phyloP scores from a whole-genome alignment of 2,113 vertebrate species.

The Erythrolamprus reginae region DNA sequence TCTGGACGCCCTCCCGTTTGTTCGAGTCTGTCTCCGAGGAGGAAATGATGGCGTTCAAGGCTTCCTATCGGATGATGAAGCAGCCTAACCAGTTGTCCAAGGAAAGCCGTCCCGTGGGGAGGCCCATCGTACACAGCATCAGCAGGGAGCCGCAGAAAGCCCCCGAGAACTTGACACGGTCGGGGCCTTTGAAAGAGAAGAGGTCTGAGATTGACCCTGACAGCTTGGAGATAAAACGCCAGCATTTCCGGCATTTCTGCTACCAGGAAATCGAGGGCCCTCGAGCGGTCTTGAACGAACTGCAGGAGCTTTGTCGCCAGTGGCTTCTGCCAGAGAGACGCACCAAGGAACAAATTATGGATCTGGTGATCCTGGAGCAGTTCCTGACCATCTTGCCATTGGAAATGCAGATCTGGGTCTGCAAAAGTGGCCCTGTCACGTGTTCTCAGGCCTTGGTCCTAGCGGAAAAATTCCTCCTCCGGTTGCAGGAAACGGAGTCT shows the following conservation, averaged over 20 bases:
- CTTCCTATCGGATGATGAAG: not conserved
- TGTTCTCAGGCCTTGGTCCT: constrained; percentile 57
- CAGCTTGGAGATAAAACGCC: constrained; percentile 47
- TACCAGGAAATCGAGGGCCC: constrained; percentile 63
- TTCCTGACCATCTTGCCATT: constrained; percentile 61
- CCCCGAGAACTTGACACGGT: not conserved
- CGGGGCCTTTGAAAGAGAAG: not conserved
- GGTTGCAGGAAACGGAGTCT: not conserved
- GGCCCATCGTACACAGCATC: not conserved
- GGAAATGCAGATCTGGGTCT: constrained; percentile 62
- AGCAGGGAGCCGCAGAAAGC: not conserved
- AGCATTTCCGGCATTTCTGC: constrained; percentile 58
- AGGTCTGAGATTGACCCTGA: not conserved
- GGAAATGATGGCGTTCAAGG: constrained; percentile 2
- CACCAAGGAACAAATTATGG: constrained; percentile 62
- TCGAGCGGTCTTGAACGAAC: constrained; percentile 53
- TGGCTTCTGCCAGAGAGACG: constrained; percentile 61
- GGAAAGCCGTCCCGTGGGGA: not conserved
- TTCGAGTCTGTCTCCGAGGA: not conserved
- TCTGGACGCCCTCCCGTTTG: not conserved
- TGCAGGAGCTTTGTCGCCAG: constrained; percentile 59
- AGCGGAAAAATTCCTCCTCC: constrained; percentile 47
- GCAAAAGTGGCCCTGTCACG: constrained; percentile 56
- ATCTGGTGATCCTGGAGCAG: constrained; percentile 61
- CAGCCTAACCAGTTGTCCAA: not conserved